Evolutionary conservation across 2,888 invertebrate species (phyloP).

Genomic region (Meghimatium bilineatum): DNA sequence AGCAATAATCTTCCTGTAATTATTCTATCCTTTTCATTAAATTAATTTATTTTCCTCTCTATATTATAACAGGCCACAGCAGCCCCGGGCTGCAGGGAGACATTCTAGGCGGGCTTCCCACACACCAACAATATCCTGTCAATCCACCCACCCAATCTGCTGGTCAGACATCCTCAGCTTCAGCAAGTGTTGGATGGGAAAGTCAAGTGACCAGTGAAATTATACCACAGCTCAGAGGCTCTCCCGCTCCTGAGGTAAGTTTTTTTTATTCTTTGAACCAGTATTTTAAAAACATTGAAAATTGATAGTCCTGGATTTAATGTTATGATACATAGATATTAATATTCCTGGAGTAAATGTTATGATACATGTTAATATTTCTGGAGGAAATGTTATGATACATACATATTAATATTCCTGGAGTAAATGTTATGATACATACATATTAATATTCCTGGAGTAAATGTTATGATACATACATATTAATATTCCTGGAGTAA

Average conservation of each 20-base stretch:
- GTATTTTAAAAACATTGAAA: not conserved
- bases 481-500: too few species aligned
- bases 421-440: too few species aligned
- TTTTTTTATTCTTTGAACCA: not conserved
- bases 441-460: too few species aligned
- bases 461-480: too few species aligned
- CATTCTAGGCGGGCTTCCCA: constrained; percentile 51
- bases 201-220: constrained; percentile 52
- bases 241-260: constrained; percentile 56
- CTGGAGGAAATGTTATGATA: too few species aligned
- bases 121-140: constrained; percentile 52
- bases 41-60: not conserved
- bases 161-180: constrained; percentile 48
- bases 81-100: constrained; percentile 60
- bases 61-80: constrained; percentile 55
- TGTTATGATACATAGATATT: too few species aligned
- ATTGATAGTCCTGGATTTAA: too few species aligned
- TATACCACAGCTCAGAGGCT: constrained; percentile 52
- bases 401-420: too few species aligned
- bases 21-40: not conserved
- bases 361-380: too few species aligned
- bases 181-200: not conserved
- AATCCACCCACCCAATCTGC: constrained; percentile 54
- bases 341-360: too few species aligned
- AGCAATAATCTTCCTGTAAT: too few species aligned